Percentiles rank a stretch among this genome's conserved stretches.
phyloP scores from a whole-genome alignment of 2,113 vertebrate species.

The Rhinopomastus cyanomelas region DNA sequence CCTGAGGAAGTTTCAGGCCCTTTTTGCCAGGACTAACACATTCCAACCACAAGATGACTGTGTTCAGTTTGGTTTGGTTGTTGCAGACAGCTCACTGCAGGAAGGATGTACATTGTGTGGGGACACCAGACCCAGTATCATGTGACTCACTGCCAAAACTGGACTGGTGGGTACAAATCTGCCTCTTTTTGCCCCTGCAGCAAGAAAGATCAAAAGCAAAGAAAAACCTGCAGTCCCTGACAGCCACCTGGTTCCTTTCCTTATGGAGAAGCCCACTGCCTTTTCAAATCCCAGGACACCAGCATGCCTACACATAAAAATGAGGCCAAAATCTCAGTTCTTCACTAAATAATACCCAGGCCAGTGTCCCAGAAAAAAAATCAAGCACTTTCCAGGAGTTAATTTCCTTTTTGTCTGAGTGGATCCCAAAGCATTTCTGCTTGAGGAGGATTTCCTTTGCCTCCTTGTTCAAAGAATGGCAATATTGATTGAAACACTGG shows the following conservation, averaged over 20 bases:
- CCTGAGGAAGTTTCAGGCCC: background rate
- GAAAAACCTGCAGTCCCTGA: background rate
- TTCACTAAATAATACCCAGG: background rate
- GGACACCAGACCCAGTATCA: background rate
- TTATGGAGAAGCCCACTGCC: accelerated
- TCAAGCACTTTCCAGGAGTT: background rate
- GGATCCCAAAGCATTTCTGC: background rate
- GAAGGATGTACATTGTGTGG: accelerated
- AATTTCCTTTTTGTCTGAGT: background rate
- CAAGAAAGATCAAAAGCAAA: background rate
- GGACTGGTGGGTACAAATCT: background rate
- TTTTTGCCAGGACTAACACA: background rate
- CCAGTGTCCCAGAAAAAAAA: background rate
- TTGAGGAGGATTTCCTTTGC: background rate
- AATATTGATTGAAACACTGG: background rate
- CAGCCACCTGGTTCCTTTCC: background rate
- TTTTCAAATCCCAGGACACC: background rate
- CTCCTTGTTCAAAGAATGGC: background rate
- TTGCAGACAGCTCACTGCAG: accelerated
- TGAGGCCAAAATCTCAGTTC: background rate
- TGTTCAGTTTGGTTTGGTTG: background rate
- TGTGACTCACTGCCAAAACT: accelerated
- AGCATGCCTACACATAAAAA: background rate
- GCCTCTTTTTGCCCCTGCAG: background rate
- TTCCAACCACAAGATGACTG: background rate